Evolutionary conservation across 2,797 vertebrate genomes (phyloP).

Genomic region (Leptatherina wallacei): DNA sequence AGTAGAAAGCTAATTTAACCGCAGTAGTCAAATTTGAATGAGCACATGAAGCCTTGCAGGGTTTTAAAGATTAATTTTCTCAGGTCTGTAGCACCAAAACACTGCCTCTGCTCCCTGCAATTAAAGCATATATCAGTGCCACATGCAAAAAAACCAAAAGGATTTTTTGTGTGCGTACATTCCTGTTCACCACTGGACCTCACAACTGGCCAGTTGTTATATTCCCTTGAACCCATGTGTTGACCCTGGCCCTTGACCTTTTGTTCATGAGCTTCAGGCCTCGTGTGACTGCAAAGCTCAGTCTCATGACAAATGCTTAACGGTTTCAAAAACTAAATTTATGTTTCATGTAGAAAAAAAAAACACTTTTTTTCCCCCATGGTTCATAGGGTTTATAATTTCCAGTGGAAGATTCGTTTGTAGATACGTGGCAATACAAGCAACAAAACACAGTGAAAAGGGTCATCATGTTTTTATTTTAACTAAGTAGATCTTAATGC

Average conservation of each 20-base stretch:
- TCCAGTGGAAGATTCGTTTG: neutral
- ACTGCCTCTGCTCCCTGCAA: conserved; percentile 44
- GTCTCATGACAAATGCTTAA: neutral
- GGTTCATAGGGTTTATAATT: neutral
- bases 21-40: conserved; percentile 65
- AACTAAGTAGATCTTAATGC: neutral
- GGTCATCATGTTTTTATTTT: neutral
- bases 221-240: conserved; percentile 44
- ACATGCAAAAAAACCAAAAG: conserved; percentile 28
- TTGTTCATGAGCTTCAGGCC: conserved; percentile 36
- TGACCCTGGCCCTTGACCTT: conserved; percentile 47
- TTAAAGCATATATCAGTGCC: conserved; percentile 44
- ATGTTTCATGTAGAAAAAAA: neutral
- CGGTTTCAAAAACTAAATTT: neutral
- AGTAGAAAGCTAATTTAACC: conserved; percentile 61
- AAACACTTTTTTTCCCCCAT: neutral
- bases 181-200: conserved; percentile 22
- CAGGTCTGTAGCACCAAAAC: conserved; percentile 52
- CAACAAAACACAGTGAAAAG: neutral
- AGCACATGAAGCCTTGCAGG: conserved; percentile 67
- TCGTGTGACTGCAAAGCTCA: conserved; percentile 9
- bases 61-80: conserved; percentile 73
- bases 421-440: neutral
- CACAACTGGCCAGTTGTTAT: conserved; percentile 41
- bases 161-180: neutral